phyloP scores from a whole-genome alignment of 1,140 invertebrate species.

The Paramacrobiotus metropolitanus region DNA sequence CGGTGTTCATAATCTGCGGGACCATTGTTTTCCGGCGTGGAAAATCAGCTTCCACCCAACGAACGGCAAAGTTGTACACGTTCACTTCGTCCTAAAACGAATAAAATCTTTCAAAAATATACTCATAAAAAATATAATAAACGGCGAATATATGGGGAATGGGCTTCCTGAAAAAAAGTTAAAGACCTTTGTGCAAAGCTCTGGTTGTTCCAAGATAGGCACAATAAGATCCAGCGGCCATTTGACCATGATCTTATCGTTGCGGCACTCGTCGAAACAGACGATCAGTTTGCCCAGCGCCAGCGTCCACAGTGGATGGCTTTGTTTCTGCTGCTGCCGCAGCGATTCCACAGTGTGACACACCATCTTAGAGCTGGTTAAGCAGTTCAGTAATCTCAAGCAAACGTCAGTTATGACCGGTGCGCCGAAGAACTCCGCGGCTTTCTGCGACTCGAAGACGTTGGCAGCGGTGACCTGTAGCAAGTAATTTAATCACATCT shows the following conservation, averaged over 20 bases:
- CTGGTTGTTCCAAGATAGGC: neutral
- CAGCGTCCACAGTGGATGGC: neutral
- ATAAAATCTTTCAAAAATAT: neutral
- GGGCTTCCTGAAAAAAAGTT: neutral
- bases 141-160: too few species aligned
- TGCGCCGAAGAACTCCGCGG: neutral
- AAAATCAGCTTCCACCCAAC: slow-evolving; percentile 1
- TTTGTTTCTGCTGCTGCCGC: neutral
- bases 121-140: too few species aligned
- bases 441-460: slow-evolving; percentile 1
- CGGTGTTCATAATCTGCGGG: slow-evolving; percentile 1
- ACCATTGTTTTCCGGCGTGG: neutral
- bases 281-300: neutral
- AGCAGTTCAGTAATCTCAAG: neutral
- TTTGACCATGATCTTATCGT: neutral
- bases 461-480: neutral
- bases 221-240: neutral
- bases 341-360: neutral
- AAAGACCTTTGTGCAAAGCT: neutral
- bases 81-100: neutral
- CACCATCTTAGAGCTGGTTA: slow-evolving; percentile 1
- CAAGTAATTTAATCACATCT: too few species aligned
- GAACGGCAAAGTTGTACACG: neutral
- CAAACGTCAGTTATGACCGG: neutral
- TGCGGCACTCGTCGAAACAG: neutral